phyloP scores from a whole-genome alignment of 2,113 vertebrate species.

The Eudorcas thomsonii region DNA sequence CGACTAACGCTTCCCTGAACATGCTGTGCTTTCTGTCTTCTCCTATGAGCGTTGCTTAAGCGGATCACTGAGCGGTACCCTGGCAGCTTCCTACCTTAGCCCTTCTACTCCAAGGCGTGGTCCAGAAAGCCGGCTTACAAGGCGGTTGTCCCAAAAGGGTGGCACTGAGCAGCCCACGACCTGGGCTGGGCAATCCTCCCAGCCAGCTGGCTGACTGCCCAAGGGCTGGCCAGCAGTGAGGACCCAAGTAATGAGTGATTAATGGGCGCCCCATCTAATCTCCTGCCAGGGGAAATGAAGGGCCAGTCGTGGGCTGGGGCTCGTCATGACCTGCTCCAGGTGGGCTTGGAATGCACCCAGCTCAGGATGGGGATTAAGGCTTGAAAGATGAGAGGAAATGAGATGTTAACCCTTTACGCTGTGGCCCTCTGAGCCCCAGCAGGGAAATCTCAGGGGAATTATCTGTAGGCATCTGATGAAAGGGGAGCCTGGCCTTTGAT shows the following conservation, averaged over 20 bases:
- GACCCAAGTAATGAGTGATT: constrained; percentile 66
- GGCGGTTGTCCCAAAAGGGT: background rate
- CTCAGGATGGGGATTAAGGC: constrained; percentile 65
- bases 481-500: constrained; percentile 51
- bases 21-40: fast-evolving
- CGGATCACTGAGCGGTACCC: background rate
- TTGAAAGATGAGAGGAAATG: constrained; percentile 76
- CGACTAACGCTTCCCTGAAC: background rate
- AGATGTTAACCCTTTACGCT: constrained; percentile 77
- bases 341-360: constrained; percentile 62
- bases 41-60: background rate
- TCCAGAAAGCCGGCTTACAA: background rate
- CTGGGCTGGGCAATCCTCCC: background rate
- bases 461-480: constrained; percentile 34
- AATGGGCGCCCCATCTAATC: constrained; percentile 70
- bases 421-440: constrained; percentile 41
- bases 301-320: constrained; percentile 46
- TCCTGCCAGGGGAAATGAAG: constrained; percentile 73
- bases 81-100: background rate
- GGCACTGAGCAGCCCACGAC: background rate
- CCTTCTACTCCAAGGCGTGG: background rate
- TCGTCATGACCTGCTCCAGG: constrained; percentile 68
- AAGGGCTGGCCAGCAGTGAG: constrained; percentile 55
- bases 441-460: constrained; percentile 37
- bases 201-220: constrained; percentile 54